Percentiles rank a stretch among this genome's conserved stretches.
Conservation (phyloP, 2,113 vertebrate genomes). For the Rhagologus leucostigma region DNA sequence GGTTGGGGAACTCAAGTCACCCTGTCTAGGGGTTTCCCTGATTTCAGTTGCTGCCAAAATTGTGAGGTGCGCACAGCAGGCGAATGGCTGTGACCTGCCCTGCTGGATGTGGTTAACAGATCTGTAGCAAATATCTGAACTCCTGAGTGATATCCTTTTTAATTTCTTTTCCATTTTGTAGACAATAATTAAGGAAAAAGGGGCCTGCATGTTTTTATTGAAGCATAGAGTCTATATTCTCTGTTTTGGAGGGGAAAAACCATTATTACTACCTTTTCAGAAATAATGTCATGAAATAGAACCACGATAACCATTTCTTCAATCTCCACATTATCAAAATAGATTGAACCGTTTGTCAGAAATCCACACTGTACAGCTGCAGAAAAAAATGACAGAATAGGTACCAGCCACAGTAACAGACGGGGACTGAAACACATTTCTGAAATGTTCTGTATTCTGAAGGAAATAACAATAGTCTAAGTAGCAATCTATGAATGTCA, state of each 20-base stretch:
- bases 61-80: background rate
- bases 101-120: background rate
- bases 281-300: background rate
- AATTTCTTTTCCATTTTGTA: background rate
- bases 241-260: accelerated
- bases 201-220: background rate
- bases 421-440: background rate
- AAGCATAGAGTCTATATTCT: background rate
- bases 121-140: background rate
- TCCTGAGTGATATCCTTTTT: background rate
- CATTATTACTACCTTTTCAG: background rate
- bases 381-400: background rate
- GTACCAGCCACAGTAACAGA: background rate
- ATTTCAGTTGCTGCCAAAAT: background rate
- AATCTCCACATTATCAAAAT: background rate
- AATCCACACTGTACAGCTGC: background rate
- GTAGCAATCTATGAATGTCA: background rate
- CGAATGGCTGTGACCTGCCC: background rate
- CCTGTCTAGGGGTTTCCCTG: background rate
- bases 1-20: background rate
- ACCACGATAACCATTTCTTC: background rate
- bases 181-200: background rate
- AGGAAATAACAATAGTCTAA: background rate
- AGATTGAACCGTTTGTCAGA: background rate
- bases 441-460: background rate